Base-by-base conservation (phyloP, 1,140 invertebrate genomes). In the Apis dorsata region DNA sequence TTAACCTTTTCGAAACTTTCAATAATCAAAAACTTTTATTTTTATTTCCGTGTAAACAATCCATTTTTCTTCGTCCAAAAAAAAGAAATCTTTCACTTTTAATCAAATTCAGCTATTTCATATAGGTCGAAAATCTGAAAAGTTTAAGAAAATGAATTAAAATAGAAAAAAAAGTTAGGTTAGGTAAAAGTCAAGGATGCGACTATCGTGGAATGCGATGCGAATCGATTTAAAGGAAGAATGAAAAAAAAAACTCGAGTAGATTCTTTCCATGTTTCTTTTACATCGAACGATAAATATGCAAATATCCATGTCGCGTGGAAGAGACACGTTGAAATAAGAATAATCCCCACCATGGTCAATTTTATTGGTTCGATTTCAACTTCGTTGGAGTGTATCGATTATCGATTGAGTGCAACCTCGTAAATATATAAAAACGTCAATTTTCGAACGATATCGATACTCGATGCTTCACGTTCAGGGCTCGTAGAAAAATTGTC, bases 231-330 rank as follows among this genome's bases (percentile, higher is more conserved):
- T 71, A 24, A 8, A 65, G n/a, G 34, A 28, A 55, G 12, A 70
- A 60, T 11, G 55, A 55, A 15, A 55, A 62, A 72, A 70, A 74
- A 68, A 44, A 44, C 73, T 81, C 60, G 78, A 86, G 80, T 62
- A 69, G 49, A 86, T 66, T 28, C 62, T 53, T 24, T 62, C 34
- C 49, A 57, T 44, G 80, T 73, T 82, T 63, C 63, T 63, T 83
- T 78, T 78, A 63, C 69, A 51, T 62, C n/a, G 60, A 44, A 13
- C 53, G 34, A 86, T 86, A 86, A 86, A 86, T 86, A 86, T 86
- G 79, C 80, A 44, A 44, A 44, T 44, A 86, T 86, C 69, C 49
- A 49, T 60, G 13, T 34, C 13, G 15, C 13, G 24, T 0, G 12
- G 51, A 34, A 17, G 28, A 28, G 79, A 44, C 21, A 51, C 59